These are phyloP conservation scores for Dasysyrphus albostriatus DNA, from an alignment of 2,888 invertebrate genomes.

Conservation along the genomic window DNA sequence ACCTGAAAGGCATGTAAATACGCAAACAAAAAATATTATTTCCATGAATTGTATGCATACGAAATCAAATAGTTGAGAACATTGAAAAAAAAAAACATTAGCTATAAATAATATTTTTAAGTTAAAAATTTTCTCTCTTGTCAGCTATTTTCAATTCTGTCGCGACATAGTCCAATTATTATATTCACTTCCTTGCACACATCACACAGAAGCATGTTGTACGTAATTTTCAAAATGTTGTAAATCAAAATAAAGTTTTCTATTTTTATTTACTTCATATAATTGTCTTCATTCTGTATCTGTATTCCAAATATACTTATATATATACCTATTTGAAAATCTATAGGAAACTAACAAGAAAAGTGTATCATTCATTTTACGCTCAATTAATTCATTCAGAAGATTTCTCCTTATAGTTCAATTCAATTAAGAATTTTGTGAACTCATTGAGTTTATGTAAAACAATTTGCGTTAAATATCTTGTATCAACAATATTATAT, in stretches of 20 bases:
- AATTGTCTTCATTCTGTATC: neutral
- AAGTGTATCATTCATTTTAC: constrained; percentile 43
- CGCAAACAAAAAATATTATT: too few relatives aligned
- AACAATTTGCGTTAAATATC: constrained; percentile 72
- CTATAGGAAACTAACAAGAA: constrained; percentile 53
- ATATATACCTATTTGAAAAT: neutral
- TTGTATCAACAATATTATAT: constrained; percentile 3
- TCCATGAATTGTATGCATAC: neutral
- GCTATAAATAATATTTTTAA: neutral
- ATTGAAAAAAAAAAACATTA: neutral
- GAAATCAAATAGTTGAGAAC: neutral
- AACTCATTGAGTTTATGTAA: constrained; percentile 70
- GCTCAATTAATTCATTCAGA: constrained; percentile 73
- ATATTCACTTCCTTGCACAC: constrained; percentile 17
- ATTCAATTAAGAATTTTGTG: constrained; percentile 74
- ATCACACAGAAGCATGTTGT: neutral
- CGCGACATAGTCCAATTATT: constrained; percentile 14
- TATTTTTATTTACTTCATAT: neutral
- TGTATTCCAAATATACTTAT: neutral
- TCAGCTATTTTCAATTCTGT: constrained; percentile 6
- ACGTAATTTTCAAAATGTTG: neutral
- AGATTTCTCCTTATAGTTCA: constrained; percentile 47
- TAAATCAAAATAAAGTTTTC: constrained; percentile 14
- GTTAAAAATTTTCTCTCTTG: neutral
- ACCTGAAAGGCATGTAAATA: too few relatives aligned